These are phyloP conservation scores for Buathra laborator DNA, from an alignment of 2,888 invertebrate species.

Conservation along the genomic window DNA sequence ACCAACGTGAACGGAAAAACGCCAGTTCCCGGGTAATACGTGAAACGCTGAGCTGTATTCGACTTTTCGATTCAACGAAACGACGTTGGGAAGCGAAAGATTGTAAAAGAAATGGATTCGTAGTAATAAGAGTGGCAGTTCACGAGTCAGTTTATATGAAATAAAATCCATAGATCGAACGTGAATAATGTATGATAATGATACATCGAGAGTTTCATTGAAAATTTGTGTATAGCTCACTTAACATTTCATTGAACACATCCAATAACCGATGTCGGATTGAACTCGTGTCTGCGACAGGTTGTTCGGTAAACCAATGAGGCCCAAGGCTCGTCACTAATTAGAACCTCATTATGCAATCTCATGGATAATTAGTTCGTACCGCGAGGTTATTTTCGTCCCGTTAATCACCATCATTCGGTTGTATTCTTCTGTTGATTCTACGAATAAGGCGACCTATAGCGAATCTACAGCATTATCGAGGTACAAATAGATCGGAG, in stretches of 20 bases:
- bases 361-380: background rate
- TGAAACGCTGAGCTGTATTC: slow-evolving; percentile 10
- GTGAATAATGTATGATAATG: background rate
- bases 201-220: background rate
- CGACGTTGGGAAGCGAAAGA: background rate
- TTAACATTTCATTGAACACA: background rate
- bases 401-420: background rate
- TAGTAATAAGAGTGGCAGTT: background rate
- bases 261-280: background rate
- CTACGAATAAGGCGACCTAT: background rate
- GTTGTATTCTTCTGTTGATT: background rate
- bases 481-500: background rate
- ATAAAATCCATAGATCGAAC: background rate
- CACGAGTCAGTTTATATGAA: background rate
- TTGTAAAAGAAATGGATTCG: background rate
- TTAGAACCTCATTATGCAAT: background rate
- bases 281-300: background rate
- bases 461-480: background rate
- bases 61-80: slow-evolving; percentile 5
- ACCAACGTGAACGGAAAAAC: background rate
- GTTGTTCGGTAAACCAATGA: background rate
- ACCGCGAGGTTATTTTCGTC: background rate
- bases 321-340: background rate
- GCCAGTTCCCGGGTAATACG: slow-evolving; percentile 19
- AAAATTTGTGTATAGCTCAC: background rate